phyloP scores from a whole-genome alignment of 2,888 invertebrate species.

The Hyposoter didymator region DNA sequence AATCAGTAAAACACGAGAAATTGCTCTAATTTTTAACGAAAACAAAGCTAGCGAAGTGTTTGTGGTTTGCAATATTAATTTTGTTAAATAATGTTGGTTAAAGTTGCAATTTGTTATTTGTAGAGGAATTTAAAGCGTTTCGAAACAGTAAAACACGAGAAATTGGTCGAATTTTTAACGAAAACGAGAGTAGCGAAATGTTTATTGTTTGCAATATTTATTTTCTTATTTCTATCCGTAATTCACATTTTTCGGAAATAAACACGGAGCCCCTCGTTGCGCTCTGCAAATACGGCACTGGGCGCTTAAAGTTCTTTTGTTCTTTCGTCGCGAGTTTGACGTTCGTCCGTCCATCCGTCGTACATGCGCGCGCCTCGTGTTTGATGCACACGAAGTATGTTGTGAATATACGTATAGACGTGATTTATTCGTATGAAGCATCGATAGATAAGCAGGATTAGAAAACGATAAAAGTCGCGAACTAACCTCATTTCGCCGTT shows the following conservation, averaged over 20 bases:
- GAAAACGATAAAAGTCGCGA: conserved; percentile 17
- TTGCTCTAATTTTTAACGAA: too few species aligned
- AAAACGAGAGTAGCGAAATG: too few species aligned
- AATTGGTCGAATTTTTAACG: too few species aligned
- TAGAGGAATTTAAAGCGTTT: background rate
- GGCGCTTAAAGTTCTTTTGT: conserved; percentile 1
- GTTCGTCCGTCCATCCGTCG: background rate
- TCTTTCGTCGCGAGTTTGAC: conserved; percentile 22
- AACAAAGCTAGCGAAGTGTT: background rate
- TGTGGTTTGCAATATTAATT: background rate
- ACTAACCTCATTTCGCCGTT: conserved; percentile 74
- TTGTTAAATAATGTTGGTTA: background rate
- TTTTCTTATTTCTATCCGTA: background rate
- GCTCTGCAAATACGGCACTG: background rate
- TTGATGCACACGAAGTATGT: background rate
- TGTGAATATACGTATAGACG: background rate
- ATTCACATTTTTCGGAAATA: background rate
- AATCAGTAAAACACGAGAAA: too few species aligned
- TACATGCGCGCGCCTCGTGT: conserved; percentile 14
- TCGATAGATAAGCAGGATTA: background rate
- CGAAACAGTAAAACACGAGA: too few species aligned
- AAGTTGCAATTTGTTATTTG: background rate
- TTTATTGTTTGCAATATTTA: background rate
- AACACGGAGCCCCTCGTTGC: background rate
- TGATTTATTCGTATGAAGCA: conserved; percentile 8